These are phyloP conservation scores for Calliopsis andreniformis DNA, from an alignment of 1,140 invertebrate species.

Conservation along the genomic window DNA sequence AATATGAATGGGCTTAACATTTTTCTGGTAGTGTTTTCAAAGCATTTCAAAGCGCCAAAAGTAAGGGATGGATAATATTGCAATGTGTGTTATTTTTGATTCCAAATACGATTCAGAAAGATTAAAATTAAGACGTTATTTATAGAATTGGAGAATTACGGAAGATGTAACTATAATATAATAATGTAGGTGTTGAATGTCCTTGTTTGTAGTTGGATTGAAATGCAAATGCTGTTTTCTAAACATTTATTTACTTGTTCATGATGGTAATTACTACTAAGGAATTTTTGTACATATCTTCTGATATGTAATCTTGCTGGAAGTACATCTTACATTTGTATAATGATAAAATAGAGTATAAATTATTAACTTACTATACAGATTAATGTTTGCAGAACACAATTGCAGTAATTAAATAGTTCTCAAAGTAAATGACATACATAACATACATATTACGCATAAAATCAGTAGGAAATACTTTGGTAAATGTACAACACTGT, in stretches of 20 bases:
- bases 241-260: constrained; percentile 33
- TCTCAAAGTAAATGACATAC: background rate
- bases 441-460: background rate
- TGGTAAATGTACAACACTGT: too few relatives aligned
- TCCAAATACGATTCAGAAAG: too few relatives aligned
- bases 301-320: constrained; percentile 22
- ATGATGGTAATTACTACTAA: constrained; percentile 39
- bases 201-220: too few relatives aligned
- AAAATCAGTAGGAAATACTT: too few relatives aligned
- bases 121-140: too few relatives aligned
- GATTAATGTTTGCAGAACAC: too few relatives aligned
- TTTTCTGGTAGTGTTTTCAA: background rate
- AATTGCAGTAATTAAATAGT: background rate
- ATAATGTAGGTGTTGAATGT: too few relatives aligned
- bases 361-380: background rate
- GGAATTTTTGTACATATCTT: constrained; percentile 27
- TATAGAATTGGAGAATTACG: too few relatives aligned
- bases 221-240: background rate
- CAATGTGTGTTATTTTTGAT: too few relatives aligned
- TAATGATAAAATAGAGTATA: background rate
- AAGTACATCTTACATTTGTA: background rate
- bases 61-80: too few relatives aligned
- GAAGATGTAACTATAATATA: too few relatives aligned
- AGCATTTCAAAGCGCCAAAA: too few relatives aligned
- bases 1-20: background rate